Percentiles rank a stretch among this genome's conserved stretches.
phyloP scores from a whole-genome alignment of 2,797 vertebrate species.

The Acanthis flammea region DNA sequence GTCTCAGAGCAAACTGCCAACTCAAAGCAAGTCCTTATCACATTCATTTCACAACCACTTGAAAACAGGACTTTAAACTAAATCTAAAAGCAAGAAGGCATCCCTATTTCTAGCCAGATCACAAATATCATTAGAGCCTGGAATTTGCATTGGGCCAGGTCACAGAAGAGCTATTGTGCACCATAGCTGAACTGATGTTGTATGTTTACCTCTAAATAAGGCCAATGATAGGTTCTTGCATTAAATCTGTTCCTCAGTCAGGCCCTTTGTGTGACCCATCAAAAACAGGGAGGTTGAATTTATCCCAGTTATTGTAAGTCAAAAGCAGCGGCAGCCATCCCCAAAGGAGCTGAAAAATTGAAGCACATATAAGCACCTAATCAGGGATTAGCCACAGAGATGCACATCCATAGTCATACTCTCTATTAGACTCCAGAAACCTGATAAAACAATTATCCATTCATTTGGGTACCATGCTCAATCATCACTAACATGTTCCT shows the following conservation, averaged over 20 bases:
- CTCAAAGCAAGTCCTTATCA: not conserved
- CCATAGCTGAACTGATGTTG: not conserved
- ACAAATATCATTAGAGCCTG: not conserved
- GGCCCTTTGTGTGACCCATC: accelerated
- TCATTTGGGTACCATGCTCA: not conserved
- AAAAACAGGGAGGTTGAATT: not conserved
- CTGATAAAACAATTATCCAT: not conserved
- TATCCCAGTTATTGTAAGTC: not conserved
- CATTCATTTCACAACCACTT: not conserved
- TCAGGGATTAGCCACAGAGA: not conserved
- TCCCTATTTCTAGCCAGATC: not conserved
- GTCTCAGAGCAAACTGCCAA: not conserved
- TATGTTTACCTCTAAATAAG: not conserved
- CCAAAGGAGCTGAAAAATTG: not conserved
- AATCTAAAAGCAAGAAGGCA: not conserved
- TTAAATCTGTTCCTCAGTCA: not conserved
- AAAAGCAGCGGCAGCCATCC: not conserved
- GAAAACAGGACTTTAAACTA: not conserved
- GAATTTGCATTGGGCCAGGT: not conserved
- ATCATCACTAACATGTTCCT: not conserved
- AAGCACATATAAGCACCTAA: not conserved
- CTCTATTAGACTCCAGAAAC: not conserved
- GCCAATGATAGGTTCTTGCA: not conserved
- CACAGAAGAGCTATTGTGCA: not conserved
- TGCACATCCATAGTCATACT: not conserved